A percentile compares a stretch with the other conserved stretches of the same genome.
Conservation (phyloP, 2,113 vertebrate species). For the Laterallus jamaicensis region DNA sequence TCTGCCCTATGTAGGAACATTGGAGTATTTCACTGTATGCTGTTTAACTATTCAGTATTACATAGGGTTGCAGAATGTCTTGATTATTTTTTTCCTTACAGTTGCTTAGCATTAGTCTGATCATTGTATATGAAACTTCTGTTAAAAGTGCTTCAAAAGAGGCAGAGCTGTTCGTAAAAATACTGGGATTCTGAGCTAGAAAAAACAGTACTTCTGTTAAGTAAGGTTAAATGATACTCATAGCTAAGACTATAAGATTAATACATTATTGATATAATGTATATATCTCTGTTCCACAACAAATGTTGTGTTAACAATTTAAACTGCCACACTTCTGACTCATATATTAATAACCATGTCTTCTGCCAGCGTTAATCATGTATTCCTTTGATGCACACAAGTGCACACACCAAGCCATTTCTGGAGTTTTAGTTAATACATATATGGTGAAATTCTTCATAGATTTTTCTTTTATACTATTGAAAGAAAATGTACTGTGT, state of each 20-base stretch:
- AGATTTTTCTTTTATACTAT: neutral
- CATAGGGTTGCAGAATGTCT: neutral
- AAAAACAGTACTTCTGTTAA: neutral
- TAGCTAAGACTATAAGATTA: neutral
- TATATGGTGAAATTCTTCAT: neutral
- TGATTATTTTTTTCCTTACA: neutral
- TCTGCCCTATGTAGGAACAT: neutral
- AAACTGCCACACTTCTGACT: neutral
- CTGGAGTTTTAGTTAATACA: neutral
- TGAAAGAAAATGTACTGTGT: neutral
- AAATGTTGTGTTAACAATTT: neutral
- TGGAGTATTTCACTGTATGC: neutral
- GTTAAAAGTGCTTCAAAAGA: neutral
- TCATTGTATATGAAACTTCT: neutral
- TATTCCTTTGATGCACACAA: neutral
- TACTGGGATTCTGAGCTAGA: neutral
- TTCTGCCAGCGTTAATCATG: neutral
- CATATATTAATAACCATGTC: neutral
- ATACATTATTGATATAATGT: neutral
- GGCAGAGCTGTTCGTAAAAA: neutral
- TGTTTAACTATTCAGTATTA: neutral
- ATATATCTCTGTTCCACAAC: neutral
- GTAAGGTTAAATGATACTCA: neutral
- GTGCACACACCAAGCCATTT: neutral
- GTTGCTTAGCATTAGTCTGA: neutral